Evolutionary conservation across 2,888 invertebrate genomes (phyloP).

Genomic region (Monopis laevigella): DNA sequence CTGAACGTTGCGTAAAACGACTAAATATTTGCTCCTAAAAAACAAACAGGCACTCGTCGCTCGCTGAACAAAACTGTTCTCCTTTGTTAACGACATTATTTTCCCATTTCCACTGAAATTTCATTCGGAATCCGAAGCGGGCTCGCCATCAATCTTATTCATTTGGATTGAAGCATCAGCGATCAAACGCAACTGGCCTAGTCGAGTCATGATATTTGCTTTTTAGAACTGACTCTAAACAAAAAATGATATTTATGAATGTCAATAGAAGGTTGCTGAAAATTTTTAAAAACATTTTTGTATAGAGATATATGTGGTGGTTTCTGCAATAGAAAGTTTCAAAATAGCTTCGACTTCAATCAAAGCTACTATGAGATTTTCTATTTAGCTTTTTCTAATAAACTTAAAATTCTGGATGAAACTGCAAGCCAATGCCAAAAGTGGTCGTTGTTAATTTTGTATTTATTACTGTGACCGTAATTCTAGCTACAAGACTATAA

Average conservation of each 20-base stretch:
- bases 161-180: constrained; percentile 13
- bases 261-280: too few species aligned
- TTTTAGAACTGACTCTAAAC: neutral
- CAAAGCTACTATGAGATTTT: too few species aligned
- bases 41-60: constrained; percentile 3
- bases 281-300: too few species aligned
- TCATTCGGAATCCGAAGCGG: constrained; percentile 2
- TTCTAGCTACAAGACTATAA: too few species aligned
- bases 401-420: too few species aligned
- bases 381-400: too few species aligned
- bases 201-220: neutral
- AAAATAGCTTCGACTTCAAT: too few species aligned
- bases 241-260: neutral
- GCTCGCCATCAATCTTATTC: constrained; percentile 13
- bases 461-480: too few species aligned
- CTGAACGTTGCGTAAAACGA: neutral
- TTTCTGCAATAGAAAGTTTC: too few species aligned
- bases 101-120: constrained; percentile 5
- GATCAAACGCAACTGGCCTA: constrained; percentile 11
- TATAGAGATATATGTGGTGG: too few species aligned
- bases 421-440: too few species aligned
- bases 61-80: constrained; percentile 2
- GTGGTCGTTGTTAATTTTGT: too few species aligned
- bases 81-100: constrained; percentile 12
- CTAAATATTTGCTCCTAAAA: constrained; percentile 6